Evolutionary conservation across 2,888 invertebrate genomes (phyloP).

Genomic region (Cataglyphis livida): DNA sequence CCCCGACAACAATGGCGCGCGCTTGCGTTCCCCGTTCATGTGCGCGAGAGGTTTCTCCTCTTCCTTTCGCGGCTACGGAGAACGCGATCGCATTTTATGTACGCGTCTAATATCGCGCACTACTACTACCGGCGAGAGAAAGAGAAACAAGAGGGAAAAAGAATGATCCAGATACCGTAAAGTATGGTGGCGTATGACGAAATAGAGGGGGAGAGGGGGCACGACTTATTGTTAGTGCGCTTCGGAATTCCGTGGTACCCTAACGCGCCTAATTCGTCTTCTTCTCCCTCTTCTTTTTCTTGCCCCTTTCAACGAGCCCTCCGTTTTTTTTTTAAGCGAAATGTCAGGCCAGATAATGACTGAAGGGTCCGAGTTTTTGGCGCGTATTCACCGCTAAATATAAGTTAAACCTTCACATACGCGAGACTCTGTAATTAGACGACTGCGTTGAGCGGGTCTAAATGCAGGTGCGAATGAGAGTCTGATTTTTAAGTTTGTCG

Average conservation of each 20-base stretch:
- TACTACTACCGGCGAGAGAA: slow-evolving; percentile 4
- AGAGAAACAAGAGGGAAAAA: neutral
- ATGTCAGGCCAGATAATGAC: slow-evolving; percentile 35
- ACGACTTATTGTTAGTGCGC: slow-evolving; percentile 18
- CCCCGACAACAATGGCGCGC: slow-evolving; percentile 38
- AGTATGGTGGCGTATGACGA: slow-evolving; percentile 33
- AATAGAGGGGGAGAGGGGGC: slow-evolving; percentile 4
- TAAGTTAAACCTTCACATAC: neutral
- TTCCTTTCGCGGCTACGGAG: slow-evolving; percentile 23
- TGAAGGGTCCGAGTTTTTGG: neutral
- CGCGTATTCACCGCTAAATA: slow-evolving; percentile 1
- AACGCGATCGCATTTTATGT: slow-evolving; percentile 38
- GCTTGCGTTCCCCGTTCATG: slow-evolving; percentile 22
- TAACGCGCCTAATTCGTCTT: slow-evolving; percentile 41
- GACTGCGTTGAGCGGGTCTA: neutral
- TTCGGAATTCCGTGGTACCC: slow-evolving; percentile 15
- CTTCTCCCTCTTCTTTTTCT: neutral
- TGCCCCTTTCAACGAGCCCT: neutral
- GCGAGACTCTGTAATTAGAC: slow-evolving; percentile 2
- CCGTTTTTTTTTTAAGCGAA: slow-evolving; percentile 20
- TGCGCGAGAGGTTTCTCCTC: slow-evolving; percentile 19
- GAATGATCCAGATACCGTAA: slow-evolving; percentile 17
- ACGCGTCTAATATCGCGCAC: slow-evolving; percentile 22
- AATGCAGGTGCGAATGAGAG: slow-evolving; percentile 7
- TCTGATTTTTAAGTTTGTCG: neutral